These are phyloP conservation scores for Araneus ventricosus DNA, from an alignment of 1,140 invertebrate genomes.

Conservation along the genomic window DNA sequence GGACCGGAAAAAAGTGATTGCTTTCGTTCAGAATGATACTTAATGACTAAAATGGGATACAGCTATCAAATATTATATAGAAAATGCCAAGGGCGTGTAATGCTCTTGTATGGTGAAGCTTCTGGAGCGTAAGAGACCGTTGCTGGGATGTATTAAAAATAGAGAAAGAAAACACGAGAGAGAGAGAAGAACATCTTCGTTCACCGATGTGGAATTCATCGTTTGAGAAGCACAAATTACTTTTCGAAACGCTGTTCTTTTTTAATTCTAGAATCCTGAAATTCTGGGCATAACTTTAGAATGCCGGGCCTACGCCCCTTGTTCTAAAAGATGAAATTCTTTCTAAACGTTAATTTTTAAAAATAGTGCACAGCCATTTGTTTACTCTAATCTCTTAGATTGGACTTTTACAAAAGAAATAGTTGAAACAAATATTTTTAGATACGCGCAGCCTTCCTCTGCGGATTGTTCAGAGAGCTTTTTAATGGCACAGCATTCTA, in stretches of 20 bases:
- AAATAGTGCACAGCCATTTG: background rate
- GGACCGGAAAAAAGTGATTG: constrained; percentile 58
- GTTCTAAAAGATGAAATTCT: background rate
- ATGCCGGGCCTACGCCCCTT: no score
- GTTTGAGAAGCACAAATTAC: constrained; percentile 37
- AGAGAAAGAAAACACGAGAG: background rate
- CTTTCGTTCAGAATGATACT: constrained; percentile 41
- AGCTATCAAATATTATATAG: constrained; percentile 50
- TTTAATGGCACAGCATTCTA: background rate
- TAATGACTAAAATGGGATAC: constrained; percentile 56
- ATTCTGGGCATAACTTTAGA: background rate
- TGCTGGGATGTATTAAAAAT: background rate
- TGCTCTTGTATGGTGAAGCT: constrained; percentile 5
- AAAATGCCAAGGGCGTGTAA: constrained; percentile 37
- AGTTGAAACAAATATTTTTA: background rate
- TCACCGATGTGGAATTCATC: constrained; percentile 9
- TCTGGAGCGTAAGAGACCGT: background rate
- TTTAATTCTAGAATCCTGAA: background rate
- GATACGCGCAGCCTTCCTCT: background rate
- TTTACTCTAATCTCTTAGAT: background rate
- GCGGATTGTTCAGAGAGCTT: background rate
- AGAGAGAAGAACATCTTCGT: background rate
- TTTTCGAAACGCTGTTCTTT: background rate
- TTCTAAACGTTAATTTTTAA: background rate
- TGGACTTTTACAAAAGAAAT: background rate